Evolutionary conservation across 2,113 vertebrate species (phyloP).

Genomic region (Lathamus discolor): DNA sequence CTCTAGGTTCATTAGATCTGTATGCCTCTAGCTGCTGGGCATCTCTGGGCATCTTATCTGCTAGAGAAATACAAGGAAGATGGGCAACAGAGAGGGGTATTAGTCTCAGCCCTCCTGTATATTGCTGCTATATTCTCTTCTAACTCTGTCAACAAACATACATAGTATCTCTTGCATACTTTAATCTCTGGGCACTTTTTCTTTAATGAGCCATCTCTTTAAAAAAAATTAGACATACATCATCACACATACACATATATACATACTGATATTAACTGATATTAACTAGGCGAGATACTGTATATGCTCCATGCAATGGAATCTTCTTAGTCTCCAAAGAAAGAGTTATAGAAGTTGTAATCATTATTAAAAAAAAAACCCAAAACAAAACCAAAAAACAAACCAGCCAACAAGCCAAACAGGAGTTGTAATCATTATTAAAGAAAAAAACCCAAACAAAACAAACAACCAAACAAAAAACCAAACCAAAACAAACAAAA

Average conservation of each 20-base stretch:
- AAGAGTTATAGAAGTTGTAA: not conserved
- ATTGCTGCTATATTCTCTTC: not conserved
- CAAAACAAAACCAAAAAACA: not conserved
- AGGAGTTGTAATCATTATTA: no score
- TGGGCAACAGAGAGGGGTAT: not conserved
- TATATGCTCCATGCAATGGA: not conserved
- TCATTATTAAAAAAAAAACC: not conserved
- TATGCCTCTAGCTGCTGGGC: not conserved
- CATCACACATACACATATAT: not conserved
- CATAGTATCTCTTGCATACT: not conserved
- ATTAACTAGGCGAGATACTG: constrained; percentile 33
- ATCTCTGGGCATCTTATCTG: no score
- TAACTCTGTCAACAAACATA: not conserved
- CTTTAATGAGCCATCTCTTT: not conserved
- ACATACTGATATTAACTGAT: not conserved
- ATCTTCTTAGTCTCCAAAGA: constrained; percentile 22
- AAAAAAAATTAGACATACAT: not conserved
- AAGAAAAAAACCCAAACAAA: not conserved
- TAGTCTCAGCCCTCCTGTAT: not conserved
- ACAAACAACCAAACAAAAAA: not conserved
- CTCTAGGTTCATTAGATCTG: not conserved
- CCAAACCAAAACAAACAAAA: not conserved
- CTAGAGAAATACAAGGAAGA: rapidly evolving
- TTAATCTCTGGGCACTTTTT: not conserved
- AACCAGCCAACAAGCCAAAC: no score